Evolutionary conservation across 1,140 invertebrate genomes (phyloP).

Genomic region (Listronotus bonariensis): DNA sequence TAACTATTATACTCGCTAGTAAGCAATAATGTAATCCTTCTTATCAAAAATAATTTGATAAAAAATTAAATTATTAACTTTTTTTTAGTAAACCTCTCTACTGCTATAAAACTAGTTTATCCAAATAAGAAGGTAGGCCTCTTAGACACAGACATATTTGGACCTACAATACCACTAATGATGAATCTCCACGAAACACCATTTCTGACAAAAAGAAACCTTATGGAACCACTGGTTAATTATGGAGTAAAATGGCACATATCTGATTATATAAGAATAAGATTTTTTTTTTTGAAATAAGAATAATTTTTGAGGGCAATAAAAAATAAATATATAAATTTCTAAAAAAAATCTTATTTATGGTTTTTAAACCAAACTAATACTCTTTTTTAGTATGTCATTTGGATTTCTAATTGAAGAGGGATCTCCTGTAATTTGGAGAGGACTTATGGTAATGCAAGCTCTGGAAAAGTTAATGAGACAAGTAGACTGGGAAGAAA

Average conservation of each 20-base stretch:
- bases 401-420: conserved; percentile 87
- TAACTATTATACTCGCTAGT: neutral
- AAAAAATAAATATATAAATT: too few species aligned
- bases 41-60: neutral
- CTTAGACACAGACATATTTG: conserved; percentile 89
- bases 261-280: conserved; percentile 18
- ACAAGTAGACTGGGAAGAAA: conserved; percentile 79
- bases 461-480: conserved; percentile 83
- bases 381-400: conserved; percentile 71
- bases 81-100: conserved; percentile 76
- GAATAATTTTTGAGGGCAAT: too few species aligned
- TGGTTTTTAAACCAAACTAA: conserved; percentile 14
- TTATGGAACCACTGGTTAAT: conserved; percentile 85
- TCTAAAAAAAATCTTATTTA: conserved; percentile 12
- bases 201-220: conserved; percentile 72
- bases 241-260: conserved; percentile 89
- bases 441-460: conserved; percentile 93
- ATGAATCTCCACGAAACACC: conserved; percentile 84
- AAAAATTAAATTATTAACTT: neutral
- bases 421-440: conserved; percentile 82
- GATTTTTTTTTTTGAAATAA: conserved; percentile 2
- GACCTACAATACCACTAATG: conserved; percentile 88
- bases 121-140: conserved; percentile 75
- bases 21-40: neutral
- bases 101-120: conserved; percentile 69